Evolutionary conservation across 2,888 invertebrate genomes (phyloP).

Genomic region (Watsonalla binaria): DNA sequence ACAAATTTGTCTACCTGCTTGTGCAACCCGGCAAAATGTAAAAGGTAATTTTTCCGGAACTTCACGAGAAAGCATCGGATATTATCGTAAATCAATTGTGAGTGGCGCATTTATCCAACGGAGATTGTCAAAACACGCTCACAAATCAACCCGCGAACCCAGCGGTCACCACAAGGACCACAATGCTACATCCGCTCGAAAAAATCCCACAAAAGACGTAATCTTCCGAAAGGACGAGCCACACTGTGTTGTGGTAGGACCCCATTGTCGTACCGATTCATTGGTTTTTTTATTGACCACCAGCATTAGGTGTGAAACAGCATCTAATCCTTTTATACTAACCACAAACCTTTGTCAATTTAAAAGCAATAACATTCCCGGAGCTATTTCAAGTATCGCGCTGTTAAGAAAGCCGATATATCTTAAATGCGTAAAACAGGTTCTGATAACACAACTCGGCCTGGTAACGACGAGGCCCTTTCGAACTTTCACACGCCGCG

Average conservation of each 20-base stretch:
- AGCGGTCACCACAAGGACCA: slow-evolving; percentile 51
- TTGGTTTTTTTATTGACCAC: slow-evolving; percentile 27
- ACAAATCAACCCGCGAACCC: slow-evolving; percentile 47
- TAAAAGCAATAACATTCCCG: slow-evolving; percentile 46
- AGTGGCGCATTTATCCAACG: slow-evolving; percentile 41
- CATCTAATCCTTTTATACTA: slow-evolving; percentile 37
- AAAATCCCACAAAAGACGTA: slow-evolving; percentile 46
- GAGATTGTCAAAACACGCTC: slow-evolving; percentile 58
- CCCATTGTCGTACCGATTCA: slow-evolving; percentile 27
- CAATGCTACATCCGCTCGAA: slow-evolving; percentile 57
- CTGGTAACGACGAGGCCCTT: slow-evolving; percentile 45
- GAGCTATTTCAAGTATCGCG: slow-evolving; percentile 44
- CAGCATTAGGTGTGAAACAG: slow-evolving; percentile 52
- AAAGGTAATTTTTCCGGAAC: slow-evolving; percentile 11
- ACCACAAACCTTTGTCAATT: slow-evolving; percentile 45
- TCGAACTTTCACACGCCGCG: slow-evolving; percentile 69
- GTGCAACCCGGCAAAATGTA: slow-evolving; percentile 23
- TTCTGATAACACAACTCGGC: slow-evolving; percentile 51
- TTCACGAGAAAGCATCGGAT: slow-evolving; percentile 27
- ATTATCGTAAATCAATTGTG: slow-evolving; percentile 34
- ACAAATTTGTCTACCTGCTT: slow-evolving; percentile 37
- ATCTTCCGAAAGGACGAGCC: slow-evolving; percentile 30
- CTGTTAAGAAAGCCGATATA: slow-evolving; percentile 59
- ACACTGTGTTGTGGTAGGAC: slow-evolving; percentile 45
- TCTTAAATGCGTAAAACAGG: slow-evolving; percentile 60